Conservation (phyloP, 2,113 vertebrate genomes). For the Rhipidura dahli region DNA sequence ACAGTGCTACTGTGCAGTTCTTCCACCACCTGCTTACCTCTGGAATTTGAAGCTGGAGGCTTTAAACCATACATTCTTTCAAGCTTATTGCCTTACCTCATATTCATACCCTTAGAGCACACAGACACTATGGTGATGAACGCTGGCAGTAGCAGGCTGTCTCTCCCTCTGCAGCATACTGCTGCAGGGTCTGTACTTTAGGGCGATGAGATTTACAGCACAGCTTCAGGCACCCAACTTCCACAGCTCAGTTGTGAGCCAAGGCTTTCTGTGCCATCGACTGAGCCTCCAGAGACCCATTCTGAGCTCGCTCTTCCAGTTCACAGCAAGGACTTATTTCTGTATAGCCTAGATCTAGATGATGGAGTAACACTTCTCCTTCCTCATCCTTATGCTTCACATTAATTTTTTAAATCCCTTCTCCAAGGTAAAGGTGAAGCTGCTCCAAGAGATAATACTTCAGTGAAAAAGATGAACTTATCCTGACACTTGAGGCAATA, state of each 20-base stretch:
- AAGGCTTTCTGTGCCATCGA: not conserved
- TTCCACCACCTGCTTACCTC: not conserved
- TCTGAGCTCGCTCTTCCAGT: not conserved
- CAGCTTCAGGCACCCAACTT: not conserved
- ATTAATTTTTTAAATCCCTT: not conserved
- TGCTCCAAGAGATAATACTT: not conserved
- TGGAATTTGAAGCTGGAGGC: not conserved
- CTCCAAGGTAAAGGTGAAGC: not conserved
- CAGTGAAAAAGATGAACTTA: not conserved
- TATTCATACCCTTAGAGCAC: not conserved
- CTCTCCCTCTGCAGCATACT: not conserved
- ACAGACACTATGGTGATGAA: not conserved
- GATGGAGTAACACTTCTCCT: not conserved
- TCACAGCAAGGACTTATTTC: not conserved
- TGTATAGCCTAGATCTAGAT: not conserved
- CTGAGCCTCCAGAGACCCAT: not conserved
- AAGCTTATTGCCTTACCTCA: not conserved
- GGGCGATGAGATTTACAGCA: not conserved
- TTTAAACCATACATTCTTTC: not conserved
- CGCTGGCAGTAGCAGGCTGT: not conserved
- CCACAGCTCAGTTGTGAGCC: not conserved
- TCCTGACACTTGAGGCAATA: not conserved
- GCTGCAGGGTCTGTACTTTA: not conserved
- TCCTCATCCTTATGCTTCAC: not conserved
- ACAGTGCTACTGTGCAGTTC: accelerated